A percentile compares a stretch with the other conserved stretches of the same genome.
phyloP scores from a whole-genome alignment of 2,888 invertebrate genomes.

The Cyaniris semiargus region DNA sequence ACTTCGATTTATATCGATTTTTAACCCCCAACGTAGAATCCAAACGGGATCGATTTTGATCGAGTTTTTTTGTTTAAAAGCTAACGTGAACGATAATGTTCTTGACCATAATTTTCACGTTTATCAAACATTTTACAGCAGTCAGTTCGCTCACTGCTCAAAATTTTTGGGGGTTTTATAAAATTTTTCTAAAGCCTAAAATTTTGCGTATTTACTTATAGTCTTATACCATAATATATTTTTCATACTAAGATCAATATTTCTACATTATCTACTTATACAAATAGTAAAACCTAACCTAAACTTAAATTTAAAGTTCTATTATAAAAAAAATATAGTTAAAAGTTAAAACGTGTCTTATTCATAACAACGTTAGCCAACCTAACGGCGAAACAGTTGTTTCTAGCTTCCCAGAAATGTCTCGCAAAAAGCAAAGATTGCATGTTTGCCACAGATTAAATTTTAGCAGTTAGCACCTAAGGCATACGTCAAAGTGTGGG shows the following conservation, averaged over 20 bases:
- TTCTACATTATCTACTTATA: no score
- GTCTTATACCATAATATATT: no score
- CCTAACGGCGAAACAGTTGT: constrained; percentile 29
- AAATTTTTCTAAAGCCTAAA: no score
- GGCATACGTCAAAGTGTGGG: constrained; percentile 46
- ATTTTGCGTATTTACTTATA: no score
- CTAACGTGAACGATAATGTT: not conserved
- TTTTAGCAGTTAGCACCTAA: constrained; percentile 42
- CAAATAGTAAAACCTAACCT: no score
- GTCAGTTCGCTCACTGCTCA: no score
- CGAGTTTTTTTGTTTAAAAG: not conserved
- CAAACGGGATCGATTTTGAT: not conserved
- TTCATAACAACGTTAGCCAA: not conserved
- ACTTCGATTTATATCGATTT: not conserved
- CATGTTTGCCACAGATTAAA: constrained; percentile 45
- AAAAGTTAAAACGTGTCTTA: not conserved
- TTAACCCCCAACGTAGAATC: not conserved
- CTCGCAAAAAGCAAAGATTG: constrained; percentile 42
- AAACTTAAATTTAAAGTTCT: no score
- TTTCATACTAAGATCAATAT: no score
- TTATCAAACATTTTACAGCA: no score
- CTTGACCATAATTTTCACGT: no score
- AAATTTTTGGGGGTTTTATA: no score
- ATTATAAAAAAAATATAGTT: no score
- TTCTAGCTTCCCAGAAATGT: constrained; percentile 41